Evolutionary conservation across 2,797 vertebrate genomes (phyloP).

Genomic region (Mareca strepera): DNA sequence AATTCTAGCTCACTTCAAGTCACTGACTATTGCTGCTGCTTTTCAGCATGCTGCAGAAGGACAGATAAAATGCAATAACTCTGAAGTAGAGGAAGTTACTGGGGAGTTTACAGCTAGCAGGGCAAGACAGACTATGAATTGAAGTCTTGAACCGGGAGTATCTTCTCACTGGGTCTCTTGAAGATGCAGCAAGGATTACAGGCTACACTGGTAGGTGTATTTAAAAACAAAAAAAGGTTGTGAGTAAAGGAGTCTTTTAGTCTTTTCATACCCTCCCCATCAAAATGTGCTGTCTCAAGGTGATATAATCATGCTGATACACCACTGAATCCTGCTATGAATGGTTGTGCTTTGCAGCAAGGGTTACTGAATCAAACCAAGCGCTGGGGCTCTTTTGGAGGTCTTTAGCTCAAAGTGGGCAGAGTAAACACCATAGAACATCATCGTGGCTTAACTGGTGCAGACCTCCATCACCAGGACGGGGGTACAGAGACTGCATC

Average conservation of each 20-base stretch:
- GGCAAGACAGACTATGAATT: not conserved
- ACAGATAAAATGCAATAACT: not conserved
- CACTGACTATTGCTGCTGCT: not conserved
- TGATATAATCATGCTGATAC: accelerated
- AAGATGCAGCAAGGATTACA: not conserved
- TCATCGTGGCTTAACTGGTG: not conserved
- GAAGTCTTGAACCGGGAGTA: not conserved
- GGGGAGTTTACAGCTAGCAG: not conserved
- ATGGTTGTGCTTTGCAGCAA: not conserved
- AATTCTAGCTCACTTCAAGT: not conserved
- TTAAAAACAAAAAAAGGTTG: not conserved
- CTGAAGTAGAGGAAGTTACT: not conserved
- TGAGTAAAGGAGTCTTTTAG: not conserved
- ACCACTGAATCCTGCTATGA: not conserved
- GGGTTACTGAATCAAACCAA: not conserved
- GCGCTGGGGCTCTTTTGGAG: not conserved
- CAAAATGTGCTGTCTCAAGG: not conserved
- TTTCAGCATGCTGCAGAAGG: not conserved
- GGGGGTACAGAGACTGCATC: not conserved
- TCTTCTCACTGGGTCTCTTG: not conserved
- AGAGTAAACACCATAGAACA: not conserved
- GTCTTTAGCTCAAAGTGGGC: not conserved
- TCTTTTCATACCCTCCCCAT: too few relatives aligned
- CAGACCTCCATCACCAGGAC: not conserved
- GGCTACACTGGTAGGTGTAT: not conserved